Percentiles rank a stretch among this genome's conserved stretches.
Conservation (phyloP, 2,797 vertebrate species). For the Xenentodon cancila region DNA sequence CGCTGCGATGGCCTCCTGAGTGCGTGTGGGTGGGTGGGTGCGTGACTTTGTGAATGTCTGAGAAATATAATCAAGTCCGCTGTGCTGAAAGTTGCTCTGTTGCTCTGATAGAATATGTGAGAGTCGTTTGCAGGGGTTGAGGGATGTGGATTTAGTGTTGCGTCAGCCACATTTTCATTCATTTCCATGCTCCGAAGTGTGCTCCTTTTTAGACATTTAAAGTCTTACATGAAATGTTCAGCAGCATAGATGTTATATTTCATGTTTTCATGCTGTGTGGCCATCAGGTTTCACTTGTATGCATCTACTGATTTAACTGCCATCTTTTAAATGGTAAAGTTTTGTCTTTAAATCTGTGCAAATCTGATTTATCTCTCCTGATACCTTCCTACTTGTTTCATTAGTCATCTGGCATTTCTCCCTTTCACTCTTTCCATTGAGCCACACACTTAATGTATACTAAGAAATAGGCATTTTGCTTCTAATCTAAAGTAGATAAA, state of each 20-base stretch:
- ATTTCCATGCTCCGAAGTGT: neutral
- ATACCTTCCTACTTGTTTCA: slow-evolving; percentile 39
- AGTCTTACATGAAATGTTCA: neutral
- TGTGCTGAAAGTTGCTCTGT: slow-evolving; percentile 35
- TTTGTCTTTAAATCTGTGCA: slow-evolving; percentile 9
- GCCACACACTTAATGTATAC: too few species aligned
- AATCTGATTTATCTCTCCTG: slow-evolving; percentile 3
- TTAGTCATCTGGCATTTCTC: slow-evolving; percentile 9
- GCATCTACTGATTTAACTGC: neutral
- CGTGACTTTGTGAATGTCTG: slow-evolving; percentile 7
- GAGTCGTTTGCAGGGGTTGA: slow-evolving; percentile 19
- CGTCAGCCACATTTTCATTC: slow-evolving; percentile 2
- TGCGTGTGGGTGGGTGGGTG: slow-evolving; percentile 9
- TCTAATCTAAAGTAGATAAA: too few species aligned
- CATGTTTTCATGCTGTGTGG: neutral
- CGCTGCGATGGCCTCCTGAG: slow-evolving; percentile 12
- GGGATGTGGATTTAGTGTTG: slow-evolving; percentile 7
- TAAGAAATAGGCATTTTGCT: too few species aligned
- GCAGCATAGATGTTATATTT: slow-evolving; percentile 1
- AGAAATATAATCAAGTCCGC: slow-evolving; percentile 20
- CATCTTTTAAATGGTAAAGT: neutral
- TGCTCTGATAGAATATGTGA: slow-evolving; percentile 16
- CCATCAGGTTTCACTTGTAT: slow-evolving; percentile 3
- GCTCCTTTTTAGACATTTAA: neutral
- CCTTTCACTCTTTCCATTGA: neutral